Evolutionary conservation across 2,113 vertebrate species (phyloP).

Genomic region (Suricata suricatta): DNA sequence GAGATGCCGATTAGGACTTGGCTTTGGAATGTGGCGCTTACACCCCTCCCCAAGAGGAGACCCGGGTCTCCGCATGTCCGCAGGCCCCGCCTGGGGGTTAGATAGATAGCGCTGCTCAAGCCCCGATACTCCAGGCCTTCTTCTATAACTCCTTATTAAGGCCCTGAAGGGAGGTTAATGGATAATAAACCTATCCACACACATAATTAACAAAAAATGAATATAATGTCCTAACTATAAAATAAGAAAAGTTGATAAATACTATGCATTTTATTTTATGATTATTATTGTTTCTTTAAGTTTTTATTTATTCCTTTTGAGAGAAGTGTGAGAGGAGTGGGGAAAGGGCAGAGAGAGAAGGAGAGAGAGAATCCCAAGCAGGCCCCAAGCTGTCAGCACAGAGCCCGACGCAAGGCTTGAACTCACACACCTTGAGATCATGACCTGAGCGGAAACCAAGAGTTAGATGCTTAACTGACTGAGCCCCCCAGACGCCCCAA

Average conservation of each 20-base stretch:
- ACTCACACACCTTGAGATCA: too few species aligned
- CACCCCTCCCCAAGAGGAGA: neutral
- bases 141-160: neutral
- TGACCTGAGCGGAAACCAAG: too few species aligned
- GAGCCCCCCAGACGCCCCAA: neutral
- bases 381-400: too few species aligned
- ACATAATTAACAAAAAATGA: constrained; percentile 23
- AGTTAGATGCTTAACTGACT: too few species aligned
- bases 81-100: neutral
- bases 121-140: neutral
- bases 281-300: too few species aligned
- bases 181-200: neutral
- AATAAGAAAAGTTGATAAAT: neutral
- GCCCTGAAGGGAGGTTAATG: neutral
- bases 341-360: too few species aligned
- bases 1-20: neutral
- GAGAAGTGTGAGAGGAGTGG: too few species aligned
- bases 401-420: too few species aligned
- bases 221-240: neutral
- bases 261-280: neutral
- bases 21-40: neutral
- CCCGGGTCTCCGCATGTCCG: neutral
- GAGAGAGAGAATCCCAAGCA: too few species aligned
- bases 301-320: too few species aligned
- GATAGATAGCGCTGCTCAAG: neutral